Base-by-base conservation (phyloP, 2,888 invertebrate genomes). In the Acrobasis repandana region DNA sequence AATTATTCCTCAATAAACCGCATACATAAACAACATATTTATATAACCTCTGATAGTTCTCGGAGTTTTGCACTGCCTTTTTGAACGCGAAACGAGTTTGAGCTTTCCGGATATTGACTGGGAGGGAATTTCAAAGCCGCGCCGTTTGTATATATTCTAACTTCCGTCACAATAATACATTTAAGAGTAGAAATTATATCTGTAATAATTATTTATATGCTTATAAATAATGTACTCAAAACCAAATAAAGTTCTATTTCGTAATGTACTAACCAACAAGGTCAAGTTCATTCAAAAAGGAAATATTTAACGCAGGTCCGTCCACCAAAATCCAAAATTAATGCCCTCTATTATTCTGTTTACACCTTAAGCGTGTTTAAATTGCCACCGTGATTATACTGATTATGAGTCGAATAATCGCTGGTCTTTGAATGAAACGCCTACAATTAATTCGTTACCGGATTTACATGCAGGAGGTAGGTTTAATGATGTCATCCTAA, bases 381-480 rank as follows among this genome's bases (percentile, higher is more conserved):
- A 54, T 54, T 54, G 54, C 38, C 36, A 18, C 33, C 50, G 52
- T 8, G 54, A 54, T 54, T 54, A 54, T 54, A 54, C 54, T 54
- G 54, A 54, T 54, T 54, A 54, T 54, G n/a, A 38, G 20, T 20
- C 54, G 38, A 54, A 54, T 54, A 54, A 54, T 54, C 20, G 38
- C 38, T 14, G 16, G 52, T 11, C 38, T 54, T 18, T 20, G 54
- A 38, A 52, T 52, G 16, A 52, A 54, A 54, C 38, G 18, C 18
- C 54, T 38, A 38, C 38, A 54, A 54, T 54, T 54, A 54, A 54
- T 54, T 36, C 38, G 38, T 38, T 54, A 54, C 54, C 38, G 54
- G 54, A 54, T 54, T 54, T 54, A 20, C 18, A 38, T 34, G 34
- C 6, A 64, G 67, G 67, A 72, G 68, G 73, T 67, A 69, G 58